Evolutionary conservation across 2,113 vertebrate genomes (phyloP).

Genomic region (Lutjanus erythropterus): DNA sequence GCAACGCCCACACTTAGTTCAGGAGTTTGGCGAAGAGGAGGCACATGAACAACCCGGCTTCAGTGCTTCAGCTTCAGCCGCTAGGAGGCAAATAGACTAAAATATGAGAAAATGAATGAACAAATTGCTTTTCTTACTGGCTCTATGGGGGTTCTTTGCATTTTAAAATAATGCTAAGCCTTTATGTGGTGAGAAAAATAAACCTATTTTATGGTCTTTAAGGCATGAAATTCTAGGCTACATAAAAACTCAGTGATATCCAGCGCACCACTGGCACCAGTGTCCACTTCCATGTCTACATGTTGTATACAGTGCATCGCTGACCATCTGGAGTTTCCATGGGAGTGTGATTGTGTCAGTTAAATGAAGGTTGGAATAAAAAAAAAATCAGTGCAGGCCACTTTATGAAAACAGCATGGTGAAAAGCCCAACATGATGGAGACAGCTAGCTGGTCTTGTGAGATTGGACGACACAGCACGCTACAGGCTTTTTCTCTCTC

Average conservation of each 20-base stretch:
- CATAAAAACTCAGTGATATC: neutral
- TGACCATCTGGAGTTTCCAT: constrained; percentile 24
- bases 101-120: neutral
- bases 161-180: constrained; percentile 5
- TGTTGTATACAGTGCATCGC: neutral
- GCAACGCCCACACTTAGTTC: neutral
- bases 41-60: neutral
- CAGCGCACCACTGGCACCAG: neutral
- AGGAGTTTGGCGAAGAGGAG: neutral
- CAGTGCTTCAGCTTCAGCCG: neutral
- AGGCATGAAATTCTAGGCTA: neutral
- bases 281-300: neutral
- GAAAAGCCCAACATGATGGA: constrained; percentile 49
- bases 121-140: neutral
- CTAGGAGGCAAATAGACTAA: neutral
- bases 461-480: constrained; percentile 41
- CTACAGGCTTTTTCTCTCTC: neutral
- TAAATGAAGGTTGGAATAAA: constrained; percentile 47
- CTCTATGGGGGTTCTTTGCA: constrained; percentile 12
- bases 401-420: constrained; percentile 53
- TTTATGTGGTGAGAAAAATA: constrained; percentile 26
- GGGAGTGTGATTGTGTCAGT: constrained; percentile 4
- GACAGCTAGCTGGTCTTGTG: constrained; percentile 43
- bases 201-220: constrained; percentile 12
- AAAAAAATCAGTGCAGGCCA: constrained; percentile 53